Conservation (phyloP, 2,888 invertebrate species). For the Dasysyrphus albostriatus region DNA sequence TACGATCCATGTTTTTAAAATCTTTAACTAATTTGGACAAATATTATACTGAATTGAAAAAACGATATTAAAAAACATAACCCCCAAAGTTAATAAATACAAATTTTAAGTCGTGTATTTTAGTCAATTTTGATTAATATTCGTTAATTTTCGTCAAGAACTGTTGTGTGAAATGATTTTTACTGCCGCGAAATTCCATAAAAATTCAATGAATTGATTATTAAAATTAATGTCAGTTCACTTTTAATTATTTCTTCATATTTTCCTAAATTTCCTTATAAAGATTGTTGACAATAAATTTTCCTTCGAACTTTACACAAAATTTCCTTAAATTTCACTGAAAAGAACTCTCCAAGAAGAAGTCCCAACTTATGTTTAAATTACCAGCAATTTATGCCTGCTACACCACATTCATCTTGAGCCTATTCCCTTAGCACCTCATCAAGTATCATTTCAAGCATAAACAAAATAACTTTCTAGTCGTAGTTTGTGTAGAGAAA, state of each 20-base stretch:
- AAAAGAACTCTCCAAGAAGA: slow-evolving; percentile 17
- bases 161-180: too few species aligned
- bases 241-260: neutral
- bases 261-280: neutral
- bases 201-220: too few species aligned
- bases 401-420: slow-evolving; percentile 20
- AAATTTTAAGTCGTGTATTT: too few species aligned
- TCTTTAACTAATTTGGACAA: too few species aligned
- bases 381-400: slow-evolving; percentile 38
- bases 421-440: slow-evolving; percentile 30
- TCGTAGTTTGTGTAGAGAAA: neutral
- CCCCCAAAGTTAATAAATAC: too few species aligned
- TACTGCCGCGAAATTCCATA: too few species aligned
- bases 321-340: slow-evolving; percentile 26
- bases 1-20: too few species aligned
- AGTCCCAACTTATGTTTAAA: slow-evolving; percentile 26
- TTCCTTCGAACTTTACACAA: neutral
- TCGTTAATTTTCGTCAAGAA: too few species aligned
- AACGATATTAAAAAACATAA: too few species aligned
- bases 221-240: too few species aligned
- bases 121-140: too few species aligned
- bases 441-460: slow-evolving; percentile 33
- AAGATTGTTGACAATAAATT: neutral
- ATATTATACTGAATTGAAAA: too few species aligned
- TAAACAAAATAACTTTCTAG: slow-evolving; percentile 42